Evolutionary conservation across 2,113 vertebrate species (phyloP).

Genomic region (Boulengeromyrus knoepffleri): DNA sequence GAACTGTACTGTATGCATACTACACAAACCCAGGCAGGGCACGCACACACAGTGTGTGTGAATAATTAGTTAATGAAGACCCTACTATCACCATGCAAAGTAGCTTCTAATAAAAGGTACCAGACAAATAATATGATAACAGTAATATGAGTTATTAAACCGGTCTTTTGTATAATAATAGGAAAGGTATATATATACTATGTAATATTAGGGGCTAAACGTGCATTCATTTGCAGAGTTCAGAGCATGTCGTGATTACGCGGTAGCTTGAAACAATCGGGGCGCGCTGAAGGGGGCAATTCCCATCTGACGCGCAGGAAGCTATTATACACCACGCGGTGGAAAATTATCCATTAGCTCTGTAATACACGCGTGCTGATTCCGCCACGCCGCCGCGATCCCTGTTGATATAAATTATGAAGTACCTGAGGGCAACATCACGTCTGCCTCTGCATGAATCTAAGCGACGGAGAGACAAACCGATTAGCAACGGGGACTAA

Average conservation of each 20-base stretch:
- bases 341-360: constrained; percentile 5
- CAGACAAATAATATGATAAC: neutral
- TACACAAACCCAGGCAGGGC: neutral
- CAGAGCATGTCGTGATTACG: neutral
- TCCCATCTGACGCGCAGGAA: neutral
- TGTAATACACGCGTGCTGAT: neutral
- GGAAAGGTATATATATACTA: neutral
- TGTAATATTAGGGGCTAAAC: constrained; percentile 1
- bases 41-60: neutral
- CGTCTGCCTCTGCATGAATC: neutral
- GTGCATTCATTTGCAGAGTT: neutral
- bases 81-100: neutral
- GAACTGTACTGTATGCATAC: neutral
- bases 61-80: neutral
- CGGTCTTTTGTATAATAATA: neutral
- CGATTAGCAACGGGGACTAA: neutral
- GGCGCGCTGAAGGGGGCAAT: neutral
- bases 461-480: neutral
- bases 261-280: neutral
- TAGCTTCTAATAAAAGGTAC: constrained; percentile 3
- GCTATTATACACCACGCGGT: neutral
- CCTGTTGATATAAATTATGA: constrained; percentile 12
- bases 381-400: neutral
- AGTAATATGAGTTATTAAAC: constrained; percentile 2
- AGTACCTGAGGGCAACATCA: neutral